Evolutionary conservation across 2,888 invertebrate species (phyloP), one percentile per base, ranked within the genome.

Genomic region (Agrochola lychnidis): DNA sequence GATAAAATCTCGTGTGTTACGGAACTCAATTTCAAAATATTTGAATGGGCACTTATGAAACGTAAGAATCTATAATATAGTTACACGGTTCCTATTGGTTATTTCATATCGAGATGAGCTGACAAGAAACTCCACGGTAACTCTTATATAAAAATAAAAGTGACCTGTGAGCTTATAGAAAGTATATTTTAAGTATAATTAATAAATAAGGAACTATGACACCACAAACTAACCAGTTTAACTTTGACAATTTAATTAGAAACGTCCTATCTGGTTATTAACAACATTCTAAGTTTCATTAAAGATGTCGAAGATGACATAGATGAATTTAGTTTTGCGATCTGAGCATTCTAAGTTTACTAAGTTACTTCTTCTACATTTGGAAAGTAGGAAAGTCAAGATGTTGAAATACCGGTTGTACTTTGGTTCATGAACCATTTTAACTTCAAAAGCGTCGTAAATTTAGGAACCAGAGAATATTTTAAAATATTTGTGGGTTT

Each of bases 241-340:
- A 2, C 30, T 62, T 67, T 51, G 42, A 68, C 25, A 70, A 59
- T 57, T 57, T 68, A 73, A 71, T 80, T 56, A 62, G n/a, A 59
- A 68, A 76, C 57, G 57, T 30, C 68, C 48, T 67, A 68, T 64
- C 64, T 71, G 22, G 68, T 42, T 70, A 59, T 67, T 30, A 76
- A 76, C 69, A 67, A 70, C 56, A 70, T 81, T 78, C 45, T 5
- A 22, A 75, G 22, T 61, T 73, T 36, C 59, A 73, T 70, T 61
- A 36, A 45, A 71, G 9, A 71, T 40, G 9, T 56, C 14, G 16
- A 30, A 22, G 40, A 63, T 69, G 69, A 51, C 45, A 63, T 63
- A 68, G 63, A 69, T 67, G 25, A 57, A 76, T 69, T 48, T 22
- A 16, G 7, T 25, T 76, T 82, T 51, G 42, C 7, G n/a, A 36